Conservation (phyloP, 2,888 invertebrate species). For the Acanthopleura granulata region DNA sequence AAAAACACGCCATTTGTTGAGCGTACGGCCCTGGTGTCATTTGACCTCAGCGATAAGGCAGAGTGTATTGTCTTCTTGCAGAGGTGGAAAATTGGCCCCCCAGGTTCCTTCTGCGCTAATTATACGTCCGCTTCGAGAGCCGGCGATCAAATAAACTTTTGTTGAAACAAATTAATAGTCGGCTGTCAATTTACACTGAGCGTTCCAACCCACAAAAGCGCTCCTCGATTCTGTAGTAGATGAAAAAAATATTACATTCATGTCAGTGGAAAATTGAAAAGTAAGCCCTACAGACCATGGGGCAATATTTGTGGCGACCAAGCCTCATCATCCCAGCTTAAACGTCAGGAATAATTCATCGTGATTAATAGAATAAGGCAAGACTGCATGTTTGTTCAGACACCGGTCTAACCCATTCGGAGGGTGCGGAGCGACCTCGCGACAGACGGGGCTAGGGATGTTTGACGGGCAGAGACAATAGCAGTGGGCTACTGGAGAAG, state of each 20-base stretch:
- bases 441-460: conserved; percentile 4
- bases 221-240: background rate
- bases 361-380: conserved; percentile 14
- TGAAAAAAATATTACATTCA: conserved; percentile 18
- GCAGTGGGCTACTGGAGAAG: background rate
- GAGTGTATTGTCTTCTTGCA: background rate
- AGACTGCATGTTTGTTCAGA: background rate
- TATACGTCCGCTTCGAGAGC: background rate
- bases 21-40: conserved; percentile 1
- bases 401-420: background rate
- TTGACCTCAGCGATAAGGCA: background rate
- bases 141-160: conserved; percentile 18
- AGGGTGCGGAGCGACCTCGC: background rate
- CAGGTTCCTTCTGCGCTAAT: background rate
- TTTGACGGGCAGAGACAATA: background rate
- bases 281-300: background rate
- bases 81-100: conserved; percentile 5
- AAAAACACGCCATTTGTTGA: conserved; percentile 7
- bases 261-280: conserved; percentile 16
- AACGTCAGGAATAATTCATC: conserved; percentile 17
- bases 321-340: conserved; percentile 3
- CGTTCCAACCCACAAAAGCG: background rate
- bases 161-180: conserved; percentile 19
- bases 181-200: conserved; percentile 13
- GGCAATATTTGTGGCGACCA: conserved; percentile 7